Base-by-base conservation (phyloP, 2,113 vertebrate species). In the Rafetus swinhoei region DNA sequence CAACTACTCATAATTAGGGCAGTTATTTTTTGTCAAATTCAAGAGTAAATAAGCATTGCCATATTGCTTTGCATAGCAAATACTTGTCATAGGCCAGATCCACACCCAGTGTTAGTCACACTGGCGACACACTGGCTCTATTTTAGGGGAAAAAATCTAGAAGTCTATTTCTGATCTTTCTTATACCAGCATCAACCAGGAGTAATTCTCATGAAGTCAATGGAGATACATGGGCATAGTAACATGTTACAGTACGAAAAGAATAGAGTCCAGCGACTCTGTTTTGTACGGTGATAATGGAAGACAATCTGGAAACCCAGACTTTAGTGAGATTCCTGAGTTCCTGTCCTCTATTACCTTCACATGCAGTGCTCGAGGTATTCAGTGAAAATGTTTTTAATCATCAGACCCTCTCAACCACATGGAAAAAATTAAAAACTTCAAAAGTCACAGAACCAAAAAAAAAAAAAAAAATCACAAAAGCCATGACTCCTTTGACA, bases 401-500 rank as follows among this genome's bases (percentile, higher is more conserved):
- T 1, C 13, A 52, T 52, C 52, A 45, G 24, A 82, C 82, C 79
- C 1, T 0, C 72, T 77, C 14, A 83, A 10, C 19, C 7, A n/a
- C 18, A 53, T 39, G 60, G 76, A 72, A 35, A 83, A 72, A 25
- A 22, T 69, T 85, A 18, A 13, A 32, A 52, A 72, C 60, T 22
- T 74, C 77, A 79, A 85, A 85, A 87, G 79, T 50, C 54, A 29
- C 15, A 54, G 29, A 35, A 62, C 57, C 39, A 45, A 89, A 27
- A 57, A 7, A 62, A 45, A 89, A 27, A 57, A 7, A 65, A 85
- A 56, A 79, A 32, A 18, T 54, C 54, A 32, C 25, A 84, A 81
- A 69, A 84, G 56, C 54, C 52, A 84, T 87, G 53, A 81, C 18
- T 8, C 91, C 24, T 84, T 90, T 32, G 81, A 87, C 15, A 89